Evolutionary conservation across 1,140 invertebrate species (phyloP).

Genomic region (Brachionus angularis): DNA sequence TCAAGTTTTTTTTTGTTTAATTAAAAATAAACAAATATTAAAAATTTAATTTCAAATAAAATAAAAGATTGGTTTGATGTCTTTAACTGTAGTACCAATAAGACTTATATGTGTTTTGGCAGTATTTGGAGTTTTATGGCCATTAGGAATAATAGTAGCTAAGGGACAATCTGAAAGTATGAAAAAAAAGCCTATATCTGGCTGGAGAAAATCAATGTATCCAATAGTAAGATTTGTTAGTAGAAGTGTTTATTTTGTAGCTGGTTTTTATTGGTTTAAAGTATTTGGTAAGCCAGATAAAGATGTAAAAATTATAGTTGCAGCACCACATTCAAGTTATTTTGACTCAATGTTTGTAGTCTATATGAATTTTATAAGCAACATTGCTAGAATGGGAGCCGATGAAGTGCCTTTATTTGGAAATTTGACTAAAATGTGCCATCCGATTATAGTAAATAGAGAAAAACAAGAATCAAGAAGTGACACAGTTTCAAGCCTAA

Average conservation of each 20-base stretch:
- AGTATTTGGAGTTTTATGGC: constrained; percentile 10
- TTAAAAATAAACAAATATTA: no score
- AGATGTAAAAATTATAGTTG: constrained; percentile 75
- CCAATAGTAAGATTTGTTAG: neutral
- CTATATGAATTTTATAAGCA: constrained; percentile 71
- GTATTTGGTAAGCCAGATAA: constrained; percentile 67
- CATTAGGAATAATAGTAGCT: neutral
- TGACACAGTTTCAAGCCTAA: constrained; percentile 84
- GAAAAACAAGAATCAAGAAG: constrained; percentile 85
- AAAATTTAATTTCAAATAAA: neutral
- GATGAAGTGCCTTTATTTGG: constrained; percentile 72
- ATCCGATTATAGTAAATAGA: constrained; percentile 85
- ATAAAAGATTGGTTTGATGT: constrained; percentile 32
- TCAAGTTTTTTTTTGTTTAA: no score
- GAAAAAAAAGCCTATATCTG: constrained; percentile 11
- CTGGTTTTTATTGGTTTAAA: constrained; percentile 69
- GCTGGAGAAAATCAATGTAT: constrained; percentile 42
- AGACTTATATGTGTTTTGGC: neutral
- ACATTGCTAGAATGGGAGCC: constrained; percentile 73
- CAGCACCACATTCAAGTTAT: constrained; percentile 83
- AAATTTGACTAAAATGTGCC: constrained; percentile 85
- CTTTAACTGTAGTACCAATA: constrained; percentile 24
- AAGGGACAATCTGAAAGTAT: constrained; percentile 2
- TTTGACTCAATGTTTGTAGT: constrained; percentile 80
- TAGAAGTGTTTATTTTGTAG: constrained; percentile 50